Percentiles rank a stretch among this genome's conserved stretches.
Evolutionary conservation across 1,140 invertebrate genomes (phyloP).

Genomic region (Drosophila lacertosa): DNA sequence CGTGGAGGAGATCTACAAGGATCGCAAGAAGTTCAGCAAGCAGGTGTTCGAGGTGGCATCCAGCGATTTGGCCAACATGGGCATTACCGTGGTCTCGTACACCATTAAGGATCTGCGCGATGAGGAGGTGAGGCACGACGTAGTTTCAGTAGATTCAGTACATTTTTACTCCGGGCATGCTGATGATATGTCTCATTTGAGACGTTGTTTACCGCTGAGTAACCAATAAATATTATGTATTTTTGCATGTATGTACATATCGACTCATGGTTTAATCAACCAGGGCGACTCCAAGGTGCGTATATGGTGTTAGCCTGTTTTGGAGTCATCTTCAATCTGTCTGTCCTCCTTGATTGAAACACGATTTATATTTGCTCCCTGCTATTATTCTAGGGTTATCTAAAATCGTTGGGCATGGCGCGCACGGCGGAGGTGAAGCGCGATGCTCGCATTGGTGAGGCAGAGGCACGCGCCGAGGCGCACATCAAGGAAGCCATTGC

Average conservation of each 20-base stretch:
- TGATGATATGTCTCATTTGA: not conserved
- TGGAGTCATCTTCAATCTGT: slow-evolving; percentile 7
- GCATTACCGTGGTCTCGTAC: slow-evolving; percentile 98
- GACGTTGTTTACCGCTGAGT: slow-evolving; percentile 2
- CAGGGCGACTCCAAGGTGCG: slow-evolving; percentile 85
- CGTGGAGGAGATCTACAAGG: slow-evolving; percentile 99
- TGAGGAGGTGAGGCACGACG: slow-evolving; percentile 91
- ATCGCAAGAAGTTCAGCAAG: slow-evolving; percentile 99
- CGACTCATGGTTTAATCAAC: slow-evolving; percentile 48
- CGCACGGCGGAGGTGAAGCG: slow-evolving; percentile 98
- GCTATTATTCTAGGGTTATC: slow-evolving; percentile 90
- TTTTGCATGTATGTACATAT: slow-evolving; percentile 73
- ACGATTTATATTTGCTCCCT: not conserved
- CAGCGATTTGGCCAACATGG: slow-evolving; percentile 98
- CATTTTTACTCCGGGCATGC: slow-evolving; percentile 1
- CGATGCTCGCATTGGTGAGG: slow-evolving; percentile 98
- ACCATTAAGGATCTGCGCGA: slow-evolving; percentile 98
- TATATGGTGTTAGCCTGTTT: slow-evolving; percentile 37
- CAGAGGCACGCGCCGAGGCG: slow-evolving; percentile 94
- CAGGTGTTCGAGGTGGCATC: slow-evolving; percentile 98
- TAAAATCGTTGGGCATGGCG: slow-evolving; percentile 97
- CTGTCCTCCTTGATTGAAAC: not conserved
- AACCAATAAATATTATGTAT: slow-evolving; percentile 59
- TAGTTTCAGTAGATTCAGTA: not conserved
- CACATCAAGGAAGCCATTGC: slow-evolving; percentile 97